Base-by-base conservation (phyloP, 2,113 vertebrate species). In the Fulmarus glacialis region DNA sequence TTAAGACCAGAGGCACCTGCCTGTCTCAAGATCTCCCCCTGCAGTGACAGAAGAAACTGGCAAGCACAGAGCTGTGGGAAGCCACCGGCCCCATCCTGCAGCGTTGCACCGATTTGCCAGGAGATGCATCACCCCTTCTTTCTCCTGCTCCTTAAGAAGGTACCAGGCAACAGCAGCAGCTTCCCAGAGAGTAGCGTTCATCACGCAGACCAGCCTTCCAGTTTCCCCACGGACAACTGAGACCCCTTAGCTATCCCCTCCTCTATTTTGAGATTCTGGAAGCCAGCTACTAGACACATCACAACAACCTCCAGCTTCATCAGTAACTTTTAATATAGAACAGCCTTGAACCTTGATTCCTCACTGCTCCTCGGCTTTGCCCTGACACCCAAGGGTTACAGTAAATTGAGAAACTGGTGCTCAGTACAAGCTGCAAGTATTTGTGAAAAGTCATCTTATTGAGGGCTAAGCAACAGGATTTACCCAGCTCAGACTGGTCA, bases 1-100 rank as follows among this genome's bases (percentile, higher is more conserved):
- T 6, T 6, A 47, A 24, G 12, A 11, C 19, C 21, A n/a, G 48
- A 64, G 40, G 30, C 50, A 58, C 27, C 45, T 15, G 8, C 5
- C 0, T 11, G 45, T 70, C 43, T 66, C 84, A 48, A 20, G 29
- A 18, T 52, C 74, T 75, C 32, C 82, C 36, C 71, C 95, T 80
- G 40, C 82, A 88, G 79, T 10, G 38, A 52, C 62, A 85, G 55
- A 32, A 38, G 23, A 7, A 87, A 45, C 40, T 10, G 22, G 26
- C 75, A 79, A 58, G 27, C 38, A 21, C 17, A 0, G 0, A 73
- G 36, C 63, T 24, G 5, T 0, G 2, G 48, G 29, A 68, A 71
- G 22, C 29, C 68, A 12, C 24, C 29, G 67, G 40, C 22, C 48
- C 19, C 29, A 29, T 29, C 30, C 43, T 43, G 22, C 4, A 2